Evolutionary conservation across 64 coral and sea anemone genomes (phyloP).

Genomic region (Orbicella faveolata): DNA sequence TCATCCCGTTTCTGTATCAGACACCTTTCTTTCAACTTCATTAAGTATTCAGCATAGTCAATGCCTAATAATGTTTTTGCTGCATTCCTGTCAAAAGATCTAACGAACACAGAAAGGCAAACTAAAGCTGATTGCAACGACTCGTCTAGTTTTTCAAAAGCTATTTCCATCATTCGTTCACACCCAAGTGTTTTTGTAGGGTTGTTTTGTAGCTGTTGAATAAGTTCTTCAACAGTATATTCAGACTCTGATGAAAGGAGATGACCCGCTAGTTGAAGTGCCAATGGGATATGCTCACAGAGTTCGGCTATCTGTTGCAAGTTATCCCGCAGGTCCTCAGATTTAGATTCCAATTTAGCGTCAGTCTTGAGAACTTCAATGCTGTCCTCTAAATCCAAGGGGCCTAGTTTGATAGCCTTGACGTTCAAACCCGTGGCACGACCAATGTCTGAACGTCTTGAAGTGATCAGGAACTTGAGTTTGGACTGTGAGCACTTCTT

Average conservation of each 20-base stretch:
- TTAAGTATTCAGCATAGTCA: slow-evolving; percentile 8
- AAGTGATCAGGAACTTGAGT: slow-evolving; percentile 50
- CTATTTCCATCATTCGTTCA: slow-evolving; percentile 36
- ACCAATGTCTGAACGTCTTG: slow-evolving; percentile 22
- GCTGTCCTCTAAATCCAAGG: slow-evolving; percentile 31
- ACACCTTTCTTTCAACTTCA: slow-evolving; percentile 33
- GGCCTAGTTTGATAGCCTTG: not conserved
- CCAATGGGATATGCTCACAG: slow-evolving; percentile 43
- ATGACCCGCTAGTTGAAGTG: slow-evolving; percentile 33
- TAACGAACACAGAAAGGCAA: slow-evolving; percentile 43
- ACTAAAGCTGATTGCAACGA: slow-evolving; percentile 14
- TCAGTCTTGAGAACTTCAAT: slow-evolving; percentile 7
- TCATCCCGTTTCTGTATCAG: slow-evolving; percentile 18
- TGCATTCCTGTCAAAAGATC: slow-evolving; percentile 35
- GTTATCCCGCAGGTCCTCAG: not conserved
- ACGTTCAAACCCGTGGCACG: not conserved
- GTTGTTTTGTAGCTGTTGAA: not conserved
- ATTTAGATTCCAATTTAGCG: not conserved
- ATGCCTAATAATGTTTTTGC: slow-evolving; percentile 16
- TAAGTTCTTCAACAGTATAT: slow-evolving; percentile 24
- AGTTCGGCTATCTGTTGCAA: slow-evolving; percentile 2
- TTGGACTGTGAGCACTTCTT: slow-evolving; percentile 17
- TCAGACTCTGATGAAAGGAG: slow-evolving; percentile 41
- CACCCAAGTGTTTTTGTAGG: slow-evolving; percentile 21
- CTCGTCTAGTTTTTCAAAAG: slow-evolving; percentile 43